Evolutionary conservation across 2,113 vertebrate species (phyloP), one percentile per base, ranked within the genome.

Genomic region (Pelodiscus sinensis): DNA sequence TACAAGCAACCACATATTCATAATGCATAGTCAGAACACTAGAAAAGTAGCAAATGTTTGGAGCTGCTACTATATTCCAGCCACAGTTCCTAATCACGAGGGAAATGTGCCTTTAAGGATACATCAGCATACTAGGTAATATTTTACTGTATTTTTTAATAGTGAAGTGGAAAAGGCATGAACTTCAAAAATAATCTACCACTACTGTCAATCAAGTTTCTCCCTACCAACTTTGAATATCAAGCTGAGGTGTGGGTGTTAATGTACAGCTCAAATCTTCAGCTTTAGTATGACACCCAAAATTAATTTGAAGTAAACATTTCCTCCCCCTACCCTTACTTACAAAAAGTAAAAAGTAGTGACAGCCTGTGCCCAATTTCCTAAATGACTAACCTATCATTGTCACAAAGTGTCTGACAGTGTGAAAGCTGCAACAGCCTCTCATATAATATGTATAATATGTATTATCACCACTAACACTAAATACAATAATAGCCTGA

Each of bases 111-210:
- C 90, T 84, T 96, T 92, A 93, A 89, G 81, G 92, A 90, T 38
- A 91, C 60, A 51, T 94, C 81, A 91, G 65, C 62, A 68, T 87
- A 85, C 89, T 97, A 95, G 92, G 93, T 92, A 85, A 84, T 85
- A 75, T 52, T 75, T 88, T 91, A n/a, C 55, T 87, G 4, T 77
- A 50, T 93, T 85, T 60, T 90, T 50, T 44, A 75, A 50, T 77
- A 77, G 38, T 14, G 15, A 68, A 15, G 82, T 78, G 94, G 85
- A 96, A 95, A 44, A 79, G 88, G 85, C 91, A 93, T 0, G 4
- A 89, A 94, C 90, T 87, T 94, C 93, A 87, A 77, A 71, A 96
- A 93, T 89, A 87, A 87, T 88, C 56, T 94, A 87, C 60, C 29
- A 21, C 22, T 91, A 8, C 38, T 89, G 82, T 81, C 50, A 86